phyloP scores from a whole-genome alignment of 2,888 invertebrate species.

The Galeruca laticollis region DNA sequence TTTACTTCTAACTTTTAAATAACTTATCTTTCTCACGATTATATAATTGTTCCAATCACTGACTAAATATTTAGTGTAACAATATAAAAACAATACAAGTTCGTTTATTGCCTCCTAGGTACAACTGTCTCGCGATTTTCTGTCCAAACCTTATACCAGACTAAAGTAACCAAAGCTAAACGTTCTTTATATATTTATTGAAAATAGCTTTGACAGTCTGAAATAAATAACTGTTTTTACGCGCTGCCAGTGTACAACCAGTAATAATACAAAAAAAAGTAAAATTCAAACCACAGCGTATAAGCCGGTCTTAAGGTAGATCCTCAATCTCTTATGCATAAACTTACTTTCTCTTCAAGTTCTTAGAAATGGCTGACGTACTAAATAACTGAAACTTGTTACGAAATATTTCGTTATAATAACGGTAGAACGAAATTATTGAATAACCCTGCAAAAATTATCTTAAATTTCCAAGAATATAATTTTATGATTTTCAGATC shows the following conservation, averaged over 20 bases:
- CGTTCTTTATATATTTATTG: not conserved
- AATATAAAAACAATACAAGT: not conserved
- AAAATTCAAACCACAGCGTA: constrained; percentile 10
- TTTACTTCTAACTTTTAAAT: not conserved
- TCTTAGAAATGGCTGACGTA: constrained; percentile 42
- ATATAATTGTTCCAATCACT: not conserved
- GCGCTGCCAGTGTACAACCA: not conserved
- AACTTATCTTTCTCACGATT: not conserved
- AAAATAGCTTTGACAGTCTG: not conserved
- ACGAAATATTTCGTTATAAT: constrained; percentile 35
- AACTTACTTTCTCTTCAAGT: constrained; percentile 45
- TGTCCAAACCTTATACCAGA: no score
- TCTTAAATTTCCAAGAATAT: not conserved
- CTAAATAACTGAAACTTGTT: constrained; percentile 26
- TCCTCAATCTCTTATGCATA: constrained; percentile 33
- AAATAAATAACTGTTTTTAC: not conserved
- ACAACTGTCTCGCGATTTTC: no score
- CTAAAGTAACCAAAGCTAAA: not conserved
- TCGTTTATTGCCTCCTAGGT: not conserved
- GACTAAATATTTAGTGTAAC: not conserved
- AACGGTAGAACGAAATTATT: constrained; percentile 5
- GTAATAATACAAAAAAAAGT: constrained; percentile 9
- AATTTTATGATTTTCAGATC: no score
- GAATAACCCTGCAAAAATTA: constrained; percentile 14
- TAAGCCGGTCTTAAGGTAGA: constrained; percentile 35